Evolutionary conservation across 2,888 invertebrate genomes (phyloP), one percentile per base, ranked within the genome.

Genomic region (Drosophila percnosoma): DNA sequence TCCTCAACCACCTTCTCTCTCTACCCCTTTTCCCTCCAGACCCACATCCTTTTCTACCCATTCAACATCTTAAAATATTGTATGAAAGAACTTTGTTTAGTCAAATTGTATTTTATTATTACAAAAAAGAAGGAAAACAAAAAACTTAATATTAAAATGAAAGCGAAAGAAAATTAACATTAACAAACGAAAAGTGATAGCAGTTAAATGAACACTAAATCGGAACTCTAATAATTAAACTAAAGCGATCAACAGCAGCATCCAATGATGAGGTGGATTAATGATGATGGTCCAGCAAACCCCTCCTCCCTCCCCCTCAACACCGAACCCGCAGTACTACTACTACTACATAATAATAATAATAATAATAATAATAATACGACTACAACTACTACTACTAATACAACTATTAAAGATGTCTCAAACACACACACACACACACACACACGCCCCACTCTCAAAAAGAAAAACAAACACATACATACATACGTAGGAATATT

Each of bases 131-230:
- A 72, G 64, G 33, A 76, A 71, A 62, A 65, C 54, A 54, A 65
- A 73, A 67, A 48, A 67, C 15, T 68, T 79, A 85, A 78, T 70
- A 82, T 74, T 71, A 71, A 75, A 62, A 68, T 38, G 60, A 64
- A 57, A 40, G 21, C 57, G 62, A 75, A 66, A 42, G 45, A 51
- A 74, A 82, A 69, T 74, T 69, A 87, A 80, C 48, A 78, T 86
- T 78, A 72, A 88, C 63, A 81, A 87, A 73, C 54, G 69, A 78
- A 87, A 89, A 89, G 87, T 87, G 87, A 87, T 90, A 87, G 89
- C 80, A 80, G 89, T 81, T 83, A 86, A 88, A 86, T 72, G 58
- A 83, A 80, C 72, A 80, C 76, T 75, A 68, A 81, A 73, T 67
- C 66, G 59, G 63, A 74, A 74, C 71, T 58, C 66, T 85, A 87